Conservation (phyloP, 2,113 vertebrate species). For the Pelecanus crispus region DNA sequence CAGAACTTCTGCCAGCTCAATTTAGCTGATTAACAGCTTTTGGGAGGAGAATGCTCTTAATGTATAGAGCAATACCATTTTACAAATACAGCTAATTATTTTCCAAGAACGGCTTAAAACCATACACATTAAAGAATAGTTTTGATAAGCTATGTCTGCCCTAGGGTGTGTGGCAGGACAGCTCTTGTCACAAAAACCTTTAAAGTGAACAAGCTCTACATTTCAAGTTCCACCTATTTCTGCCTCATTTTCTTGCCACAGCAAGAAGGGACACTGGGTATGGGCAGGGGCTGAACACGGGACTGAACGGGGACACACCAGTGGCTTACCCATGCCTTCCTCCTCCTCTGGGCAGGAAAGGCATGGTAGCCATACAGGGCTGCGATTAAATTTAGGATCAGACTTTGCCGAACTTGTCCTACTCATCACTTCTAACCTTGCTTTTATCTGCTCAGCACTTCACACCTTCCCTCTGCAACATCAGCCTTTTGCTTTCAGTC, state of each 20-base stretch:
- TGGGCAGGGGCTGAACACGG: background rate
- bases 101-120: background rate
- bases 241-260: background rate
- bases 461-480: background rate
- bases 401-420: background rate
- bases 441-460: slow-evolving; percentile 2
- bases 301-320: background rate
- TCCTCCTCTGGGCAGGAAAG: background rate
- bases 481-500: background rate
- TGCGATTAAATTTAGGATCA: background rate
- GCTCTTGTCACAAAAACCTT: background rate
- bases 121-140: background rate
- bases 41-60: background rate
- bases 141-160: background rate
- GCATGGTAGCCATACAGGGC: background rate
- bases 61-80: background rate
- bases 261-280: background rate
- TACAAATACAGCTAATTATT: background rate
- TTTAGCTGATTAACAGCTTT: background rate
- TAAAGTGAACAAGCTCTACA: background rate
- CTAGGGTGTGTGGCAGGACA: background rate
- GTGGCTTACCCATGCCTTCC: background rate
- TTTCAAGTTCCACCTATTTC: background rate
- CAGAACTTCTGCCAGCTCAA: background rate
- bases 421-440: background rate